Conservation (phyloP, 2,797 vertebrate genomes). For the Furcifer pardalis region DNA sequence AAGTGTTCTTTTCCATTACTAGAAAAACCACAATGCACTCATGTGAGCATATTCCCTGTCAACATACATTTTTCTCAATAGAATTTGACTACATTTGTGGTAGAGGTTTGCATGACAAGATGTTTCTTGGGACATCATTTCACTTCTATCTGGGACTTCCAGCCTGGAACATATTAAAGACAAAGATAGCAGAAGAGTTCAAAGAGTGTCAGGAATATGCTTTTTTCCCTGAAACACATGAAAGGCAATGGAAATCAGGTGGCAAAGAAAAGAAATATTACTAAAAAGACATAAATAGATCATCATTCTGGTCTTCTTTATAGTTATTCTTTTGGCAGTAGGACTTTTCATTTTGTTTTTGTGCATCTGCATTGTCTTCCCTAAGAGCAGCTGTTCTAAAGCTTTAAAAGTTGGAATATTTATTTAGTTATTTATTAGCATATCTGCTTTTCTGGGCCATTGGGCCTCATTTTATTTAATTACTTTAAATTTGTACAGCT, state of each 20-base stretch:
- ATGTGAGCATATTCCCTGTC: background rate
- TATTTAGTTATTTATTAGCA: slow-evolving; percentile 26
- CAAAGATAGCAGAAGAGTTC: background rate
- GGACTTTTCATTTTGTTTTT: background rate
- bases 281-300: background rate
- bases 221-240: background rate
- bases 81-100: background rate
- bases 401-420: slow-evolving; percentile 29
- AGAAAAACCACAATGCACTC: background rate
- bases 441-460: slow-evolving; percentile 33
- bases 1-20: background rate
- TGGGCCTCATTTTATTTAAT: slow-evolving; percentile 43
- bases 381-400: slow-evolving; percentile 3
- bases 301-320: background rate
- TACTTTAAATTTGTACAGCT: slow-evolving; percentile 43
- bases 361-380: background rate
- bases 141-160: background rate
- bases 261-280: background rate
- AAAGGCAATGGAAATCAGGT: background rate
- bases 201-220: background rate
- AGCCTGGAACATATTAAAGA: background rate
- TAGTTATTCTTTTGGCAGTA: background rate
- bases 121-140: background rate
- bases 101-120: background rate
- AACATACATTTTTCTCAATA: background rate